phyloP scores from a whole-genome alignment of 2,797 vertebrate species.

The Naso thynnoides region DNA sequence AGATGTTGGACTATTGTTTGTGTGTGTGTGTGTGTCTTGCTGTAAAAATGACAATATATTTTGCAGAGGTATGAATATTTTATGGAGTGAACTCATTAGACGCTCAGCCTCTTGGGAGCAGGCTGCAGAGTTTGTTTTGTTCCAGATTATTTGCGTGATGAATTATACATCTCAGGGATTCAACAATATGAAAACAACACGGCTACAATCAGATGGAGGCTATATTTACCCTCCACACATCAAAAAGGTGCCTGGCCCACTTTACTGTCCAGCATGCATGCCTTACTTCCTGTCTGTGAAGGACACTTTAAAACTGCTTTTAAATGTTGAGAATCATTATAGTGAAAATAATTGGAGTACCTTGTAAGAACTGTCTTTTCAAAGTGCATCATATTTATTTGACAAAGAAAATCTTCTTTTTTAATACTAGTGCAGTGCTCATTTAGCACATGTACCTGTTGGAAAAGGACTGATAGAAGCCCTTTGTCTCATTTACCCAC shows the following conservation, averaged over 20 bases:
- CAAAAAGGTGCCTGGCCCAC: conserved; percentile 59
- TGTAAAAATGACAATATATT: conserved; percentile 58
- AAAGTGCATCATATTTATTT: too few relatives aligned
- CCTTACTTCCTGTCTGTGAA: conserved; percentile 29
- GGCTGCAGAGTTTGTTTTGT: conserved; percentile 73
- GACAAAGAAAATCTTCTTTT: too few relatives aligned
- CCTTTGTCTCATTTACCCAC: too few relatives aligned
- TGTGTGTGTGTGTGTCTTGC: conserved; percentile 7
- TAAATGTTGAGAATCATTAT: neutral
- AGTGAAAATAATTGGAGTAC: neutral
- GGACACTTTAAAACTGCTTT: conserved; percentile 17
- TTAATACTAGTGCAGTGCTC: too few relatives aligned
- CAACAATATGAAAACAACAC: conserved; percentile 73
- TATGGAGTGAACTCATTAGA: conserved; percentile 76
- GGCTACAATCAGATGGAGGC: conserved; percentile 60
- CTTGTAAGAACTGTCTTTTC: too few relatives aligned
- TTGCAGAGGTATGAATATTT: conserved; percentile 76
- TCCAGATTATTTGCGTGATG: conserved; percentile 77
- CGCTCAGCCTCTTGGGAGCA: conserved; percentile 64
- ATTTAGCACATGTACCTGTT: too few relatives aligned
- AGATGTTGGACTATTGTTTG: conserved; percentile 34
- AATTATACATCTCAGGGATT: conserved; percentile 77
- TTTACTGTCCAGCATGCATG: conserved; percentile 45
- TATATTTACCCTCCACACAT: conserved; percentile 72
- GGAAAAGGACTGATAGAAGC: too few relatives aligned